Evolutionary conservation across 2,797 vertebrate genomes (phyloP).

Genomic region (Galaxias olidus): DNA sequence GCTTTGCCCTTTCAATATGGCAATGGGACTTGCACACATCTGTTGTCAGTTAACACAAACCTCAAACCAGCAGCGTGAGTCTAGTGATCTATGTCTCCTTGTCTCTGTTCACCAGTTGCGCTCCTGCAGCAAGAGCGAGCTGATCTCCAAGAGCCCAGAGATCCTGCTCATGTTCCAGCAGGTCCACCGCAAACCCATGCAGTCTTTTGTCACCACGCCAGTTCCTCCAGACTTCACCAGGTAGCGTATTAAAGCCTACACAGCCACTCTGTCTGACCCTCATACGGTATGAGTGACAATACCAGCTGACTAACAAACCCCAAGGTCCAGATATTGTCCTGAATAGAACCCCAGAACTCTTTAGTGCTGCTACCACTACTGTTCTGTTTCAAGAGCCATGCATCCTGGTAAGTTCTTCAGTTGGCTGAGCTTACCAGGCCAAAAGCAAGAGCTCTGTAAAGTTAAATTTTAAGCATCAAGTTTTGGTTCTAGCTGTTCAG

Average conservation of each 20-base stretch:
- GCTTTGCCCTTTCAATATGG: too few relatives aligned
- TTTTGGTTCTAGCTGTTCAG: background rate
- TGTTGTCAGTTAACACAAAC: too few relatives aligned
- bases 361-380: too few relatives aligned
- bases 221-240: slow-evolving; percentile 98
- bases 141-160: slow-evolving; percentile 96
- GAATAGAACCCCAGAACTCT: too few relatives aligned
- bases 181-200: slow-evolving; percentile 98
- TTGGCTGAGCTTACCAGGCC: too few relatives aligned
- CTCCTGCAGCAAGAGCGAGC: slow-evolving; percentile 96
- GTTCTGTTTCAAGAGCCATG: too few relatives aligned
- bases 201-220: slow-evolving; percentile 96
- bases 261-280: background rate
- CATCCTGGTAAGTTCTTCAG: too few relatives aligned
- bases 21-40: too few relatives aligned
- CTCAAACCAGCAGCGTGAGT: too few relatives aligned
- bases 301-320: too few relatives aligned
- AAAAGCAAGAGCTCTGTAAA: background rate
- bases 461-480: background rate
- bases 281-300: too few relatives aligned
- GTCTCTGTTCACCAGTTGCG: slow-evolving; percentile 77
- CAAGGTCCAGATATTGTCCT: too few relatives aligned
- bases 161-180: slow-evolving; percentile 99
- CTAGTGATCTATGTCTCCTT: background rate
- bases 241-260: slow-evolving; percentile 55